These are phyloP conservation scores for Harpegnathos saltator DNA, from an alignment of 1,140 invertebrate genomes.

Conservation along the genomic window DNA sequence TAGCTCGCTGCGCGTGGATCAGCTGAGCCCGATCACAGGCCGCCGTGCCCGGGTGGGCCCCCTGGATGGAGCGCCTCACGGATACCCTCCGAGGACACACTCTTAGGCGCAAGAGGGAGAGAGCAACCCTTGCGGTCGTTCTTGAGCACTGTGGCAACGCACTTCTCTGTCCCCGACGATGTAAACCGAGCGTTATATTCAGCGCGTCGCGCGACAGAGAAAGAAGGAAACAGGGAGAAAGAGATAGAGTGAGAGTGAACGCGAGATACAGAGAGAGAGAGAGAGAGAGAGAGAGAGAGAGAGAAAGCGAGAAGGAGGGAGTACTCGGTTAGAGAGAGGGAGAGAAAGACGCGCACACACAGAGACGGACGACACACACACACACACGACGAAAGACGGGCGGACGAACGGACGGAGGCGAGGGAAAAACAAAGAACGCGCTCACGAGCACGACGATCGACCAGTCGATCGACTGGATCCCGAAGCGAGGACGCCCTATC, in stretches of 20 bases:
- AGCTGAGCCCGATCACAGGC: slow-evolving; percentile 66
- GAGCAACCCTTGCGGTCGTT: slow-evolving; percentile 14
- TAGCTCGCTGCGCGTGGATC: slow-evolving; percentile 59
- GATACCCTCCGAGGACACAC: slow-evolving; percentile 34
- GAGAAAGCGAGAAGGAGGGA: not conserved
- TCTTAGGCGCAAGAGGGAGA: not conserved
- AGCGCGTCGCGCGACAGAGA: slow-evolving; percentile 49
- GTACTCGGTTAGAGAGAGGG: not conserved
- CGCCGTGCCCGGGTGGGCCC: slow-evolving; percentile 62
- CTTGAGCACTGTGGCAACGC: slow-evolving; percentile 62
- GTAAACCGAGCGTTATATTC: slow-evolving; percentile 65
- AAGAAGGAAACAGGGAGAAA: slow-evolving; percentile 32
- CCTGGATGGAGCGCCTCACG: slow-evolving; percentile 33
- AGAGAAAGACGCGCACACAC: no score
- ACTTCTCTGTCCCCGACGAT: slow-evolving; percentile 61
- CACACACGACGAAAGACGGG: not conserved
- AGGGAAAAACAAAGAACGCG: slow-evolving; percentile 38
- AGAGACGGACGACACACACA: not conserved
- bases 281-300: slow-evolving; percentile 40
- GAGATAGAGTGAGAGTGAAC: slow-evolving; percentile 30
- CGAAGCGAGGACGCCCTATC: not conserved
- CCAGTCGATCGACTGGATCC: slow-evolving; percentile 39
- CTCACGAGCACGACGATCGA: slow-evolving; percentile 22
- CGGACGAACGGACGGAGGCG: slow-evolving; percentile 11
- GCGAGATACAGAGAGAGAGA: slow-evolving; percentile 41